A percentile compares a stretch with the other conserved stretches of the same genome.
phyloP scores from a whole-genome alignment of 2,888 invertebrate species.

The Leptopilina drosophilae region DNA sequence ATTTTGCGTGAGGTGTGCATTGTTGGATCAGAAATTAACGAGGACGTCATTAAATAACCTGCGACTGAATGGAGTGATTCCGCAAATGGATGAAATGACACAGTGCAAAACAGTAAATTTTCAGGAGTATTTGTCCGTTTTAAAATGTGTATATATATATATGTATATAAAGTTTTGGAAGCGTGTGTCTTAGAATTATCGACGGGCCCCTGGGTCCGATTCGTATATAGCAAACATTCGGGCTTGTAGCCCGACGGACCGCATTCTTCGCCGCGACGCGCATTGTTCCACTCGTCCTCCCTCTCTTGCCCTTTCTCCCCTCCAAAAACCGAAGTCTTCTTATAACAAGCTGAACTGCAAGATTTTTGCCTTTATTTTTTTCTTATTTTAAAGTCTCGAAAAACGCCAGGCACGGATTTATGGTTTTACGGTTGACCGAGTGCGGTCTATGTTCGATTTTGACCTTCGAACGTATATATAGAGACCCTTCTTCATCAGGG shows the following conservation, averaged over 20 bases:
- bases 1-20: neutral
- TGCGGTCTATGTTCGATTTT: constrained; percentile 70
- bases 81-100: constrained; percentile 65
- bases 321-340: constrained; percentile 54
- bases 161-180: constrained; percentile 20
- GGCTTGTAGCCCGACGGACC: constrained; percentile 73
- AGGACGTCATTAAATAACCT: neutral
- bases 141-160: constrained; percentile 16
- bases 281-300: constrained; percentile 72
- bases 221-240: constrained; percentile 48
- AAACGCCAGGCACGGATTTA: constrained; percentile 73
- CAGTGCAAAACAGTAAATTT: constrained; percentile 68
- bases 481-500: neutral
- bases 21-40: neutral
- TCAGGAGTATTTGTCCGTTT: constrained; percentile 69
- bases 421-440: constrained; percentile 74
- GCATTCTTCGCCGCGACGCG: constrained; percentile 76
- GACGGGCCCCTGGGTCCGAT: constrained; percentile 44
- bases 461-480: constrained; percentile 63
- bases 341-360: constrained; percentile 71
- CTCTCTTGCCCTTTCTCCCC: constrained; percentile 53
- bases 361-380: constrained; percentile 67
- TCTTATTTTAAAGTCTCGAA: constrained; percentile 66
- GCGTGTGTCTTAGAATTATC: constrained; percentile 51
- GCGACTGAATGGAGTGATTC: constrained; percentile 19